Percentiles rank a stretch among this genome's conserved stretches.
Conservation (phyloP, 2,113 vertebrate genomes). For the Egretta garzetta region DNA sequence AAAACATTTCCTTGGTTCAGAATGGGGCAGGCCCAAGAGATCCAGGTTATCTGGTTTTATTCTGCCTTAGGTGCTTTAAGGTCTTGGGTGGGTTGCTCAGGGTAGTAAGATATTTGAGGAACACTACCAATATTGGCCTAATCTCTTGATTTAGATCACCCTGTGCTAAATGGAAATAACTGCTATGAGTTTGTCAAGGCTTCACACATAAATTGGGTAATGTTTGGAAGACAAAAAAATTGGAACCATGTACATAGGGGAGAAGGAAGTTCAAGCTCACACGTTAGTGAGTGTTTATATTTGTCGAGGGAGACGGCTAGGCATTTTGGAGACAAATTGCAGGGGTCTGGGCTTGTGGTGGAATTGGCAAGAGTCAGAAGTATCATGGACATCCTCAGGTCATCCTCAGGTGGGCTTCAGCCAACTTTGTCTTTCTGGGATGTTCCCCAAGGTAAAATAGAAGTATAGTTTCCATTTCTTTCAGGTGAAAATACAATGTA, state of each 20-base stretch:
- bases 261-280: background rate
- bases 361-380: background rate
- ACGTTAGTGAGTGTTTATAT: background rate
- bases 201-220: background rate
- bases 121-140: background rate
- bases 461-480: background rate
- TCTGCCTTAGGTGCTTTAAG: background rate
- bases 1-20: background rate
- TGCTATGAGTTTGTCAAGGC: background rate
- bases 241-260: background rate
- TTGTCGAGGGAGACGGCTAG: accelerated
- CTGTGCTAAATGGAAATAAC: background rate
- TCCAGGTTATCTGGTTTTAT: background rate
- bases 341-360: background rate
- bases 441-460: background rate
- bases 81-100: background rate
- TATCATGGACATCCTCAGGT: background rate
- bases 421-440: background rate
- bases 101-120: background rate
- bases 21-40: background rate
- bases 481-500: background rate
- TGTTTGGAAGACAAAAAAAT: background rate
- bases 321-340: background rate
- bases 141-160: background rate
- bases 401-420: background rate